Percentiles rank a stretch among this genome's conserved stretches.
phyloP scores from a whole-genome alignment of 2,888 invertebrate species.

The Coecobrya sp. region DNA sequence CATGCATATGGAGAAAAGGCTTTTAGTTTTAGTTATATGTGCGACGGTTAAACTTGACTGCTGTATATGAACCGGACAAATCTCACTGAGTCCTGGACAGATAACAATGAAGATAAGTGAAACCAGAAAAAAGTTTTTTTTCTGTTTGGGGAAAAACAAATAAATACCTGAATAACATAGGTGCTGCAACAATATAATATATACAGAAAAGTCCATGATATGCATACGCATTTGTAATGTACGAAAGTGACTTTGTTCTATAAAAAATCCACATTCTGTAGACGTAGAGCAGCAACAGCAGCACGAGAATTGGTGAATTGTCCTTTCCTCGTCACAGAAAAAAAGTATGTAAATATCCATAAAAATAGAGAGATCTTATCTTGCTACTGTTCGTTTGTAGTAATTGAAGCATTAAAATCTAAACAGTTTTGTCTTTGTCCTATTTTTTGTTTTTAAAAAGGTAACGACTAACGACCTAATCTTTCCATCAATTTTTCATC shows the following conservation, averaged over 20 bases:
- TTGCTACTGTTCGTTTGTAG: background rate
- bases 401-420: constrained; percentile 62
- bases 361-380: constrained; percentile 25
- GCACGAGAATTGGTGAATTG: constrained; percentile 6
- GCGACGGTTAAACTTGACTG: background rate
- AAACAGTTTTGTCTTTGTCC: constrained; percentile 55
- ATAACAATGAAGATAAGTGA: constrained; percentile 61
- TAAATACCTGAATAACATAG: too few relatives aligned
- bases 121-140: background rate
- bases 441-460: constrained; percentile 26
- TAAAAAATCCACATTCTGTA: background rate
- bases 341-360: constrained; percentile 5
- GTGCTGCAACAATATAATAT: too few relatives aligned
- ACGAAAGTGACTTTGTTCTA: background rate
- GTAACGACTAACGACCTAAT: constrained; percentile 39
- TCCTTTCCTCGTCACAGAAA: too few relatives aligned
- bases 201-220: too few relatives aligned
- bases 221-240: too few relatives aligned
- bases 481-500: constrained; percentile 61
- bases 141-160: background rate
- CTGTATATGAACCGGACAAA: background rate
- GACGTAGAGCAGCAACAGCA: too few relatives aligned
- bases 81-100: constrained; percentile 5
- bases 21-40: too few relatives aligned
- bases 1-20: too few relatives aligned